These are phyloP conservation scores for Xiphias gladius DNA, from an alignment of 2,113 vertebrate species.

Conservation along the genomic window DNA sequence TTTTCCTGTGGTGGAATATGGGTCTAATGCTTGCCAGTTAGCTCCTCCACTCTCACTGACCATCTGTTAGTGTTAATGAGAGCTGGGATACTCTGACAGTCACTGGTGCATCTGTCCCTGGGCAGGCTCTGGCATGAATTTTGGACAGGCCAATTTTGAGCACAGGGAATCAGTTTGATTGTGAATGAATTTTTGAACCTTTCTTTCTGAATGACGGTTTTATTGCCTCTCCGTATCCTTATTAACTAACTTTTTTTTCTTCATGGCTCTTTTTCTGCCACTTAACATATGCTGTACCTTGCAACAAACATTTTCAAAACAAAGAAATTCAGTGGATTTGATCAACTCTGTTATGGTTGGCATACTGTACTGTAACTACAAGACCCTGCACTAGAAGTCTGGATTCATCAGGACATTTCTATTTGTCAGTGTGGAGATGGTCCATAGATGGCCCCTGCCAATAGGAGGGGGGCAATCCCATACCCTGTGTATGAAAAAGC, in stretches of 20 bases:
- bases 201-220: background rate
- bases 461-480: background rate
- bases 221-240: background rate
- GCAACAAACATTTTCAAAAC: background rate
- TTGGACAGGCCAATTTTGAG: conserved; percentile 11
- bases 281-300: no score
- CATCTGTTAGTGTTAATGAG: conserved; percentile 64
- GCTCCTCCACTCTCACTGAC: conserved; percentile 22
- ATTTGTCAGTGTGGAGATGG: background rate
- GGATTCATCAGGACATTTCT: no score
- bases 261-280: no score
- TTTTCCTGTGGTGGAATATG: conserved; percentile 13
- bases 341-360: background rate
- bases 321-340: background rate
- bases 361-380: no score
- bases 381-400: no score
- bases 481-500: background rate
- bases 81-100: conserved; percentile 9
- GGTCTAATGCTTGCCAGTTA: conserved; percentile 45
- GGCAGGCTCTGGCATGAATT: conserved; percentile 1
- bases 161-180: conserved; percentile 5
- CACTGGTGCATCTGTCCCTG: conserved; percentile 22
- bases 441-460: background rate
- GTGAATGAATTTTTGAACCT: conserved; percentile 12
- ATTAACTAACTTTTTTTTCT: no score